These are phyloP conservation scores for Drosophila melanica DNA, from an alignment of 1,140 invertebrate genomes.

Conservation along the genomic window DNA sequence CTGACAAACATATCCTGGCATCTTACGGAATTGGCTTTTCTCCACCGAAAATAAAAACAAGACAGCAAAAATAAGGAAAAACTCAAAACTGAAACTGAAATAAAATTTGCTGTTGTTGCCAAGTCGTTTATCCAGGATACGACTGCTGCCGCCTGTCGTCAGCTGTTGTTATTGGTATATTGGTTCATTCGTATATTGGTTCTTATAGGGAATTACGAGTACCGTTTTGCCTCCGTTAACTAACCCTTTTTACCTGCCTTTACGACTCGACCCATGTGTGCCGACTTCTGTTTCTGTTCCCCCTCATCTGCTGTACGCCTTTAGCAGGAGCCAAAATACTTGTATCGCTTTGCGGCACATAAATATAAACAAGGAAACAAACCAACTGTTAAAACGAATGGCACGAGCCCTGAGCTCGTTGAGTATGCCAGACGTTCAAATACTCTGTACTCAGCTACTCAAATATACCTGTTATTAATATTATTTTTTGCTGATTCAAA, in stretches of 20 bases:
- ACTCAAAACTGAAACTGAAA: slow-evolving; percentile 10
- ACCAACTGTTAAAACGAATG: slow-evolving; percentile 1
- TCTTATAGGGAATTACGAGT: slow-evolving; percentile 40
- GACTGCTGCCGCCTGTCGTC: slow-evolving; percentile 33
- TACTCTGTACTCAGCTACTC: background rate
- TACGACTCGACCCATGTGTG: background rate
- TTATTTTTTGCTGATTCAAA: too few species aligned
- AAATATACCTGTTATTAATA: background rate
- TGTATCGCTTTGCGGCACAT: slow-evolving; percentile 62
- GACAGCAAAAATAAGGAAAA: too few species aligned
- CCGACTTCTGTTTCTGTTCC: slow-evolving; percentile 24
- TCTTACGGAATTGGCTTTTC: slow-evolving; percentile 29
- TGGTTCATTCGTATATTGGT: slow-evolving; percentile 34
- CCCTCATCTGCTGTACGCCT: slow-evolving; percentile 30
- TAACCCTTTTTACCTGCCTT: slow-evolving; percentile 44
- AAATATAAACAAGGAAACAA: slow-evolving; percentile 42
- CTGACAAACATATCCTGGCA: slow-evolving; percentile 34
- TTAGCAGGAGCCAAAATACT: slow-evolving; percentile 63
- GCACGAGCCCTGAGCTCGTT: background rate
- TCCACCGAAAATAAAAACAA: too few species aligned
- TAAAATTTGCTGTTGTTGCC: slow-evolving; percentile 30
- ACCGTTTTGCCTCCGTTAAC: slow-evolving; percentile 59
- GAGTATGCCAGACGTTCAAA: background rate
- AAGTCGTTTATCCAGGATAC: slow-evolving; percentile 38
- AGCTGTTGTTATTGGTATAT: slow-evolving; percentile 46